Evolutionary conservation across 2,797 vertebrate species (phyloP).

Genomic region (Geotrypetes seraphini): DNA sequence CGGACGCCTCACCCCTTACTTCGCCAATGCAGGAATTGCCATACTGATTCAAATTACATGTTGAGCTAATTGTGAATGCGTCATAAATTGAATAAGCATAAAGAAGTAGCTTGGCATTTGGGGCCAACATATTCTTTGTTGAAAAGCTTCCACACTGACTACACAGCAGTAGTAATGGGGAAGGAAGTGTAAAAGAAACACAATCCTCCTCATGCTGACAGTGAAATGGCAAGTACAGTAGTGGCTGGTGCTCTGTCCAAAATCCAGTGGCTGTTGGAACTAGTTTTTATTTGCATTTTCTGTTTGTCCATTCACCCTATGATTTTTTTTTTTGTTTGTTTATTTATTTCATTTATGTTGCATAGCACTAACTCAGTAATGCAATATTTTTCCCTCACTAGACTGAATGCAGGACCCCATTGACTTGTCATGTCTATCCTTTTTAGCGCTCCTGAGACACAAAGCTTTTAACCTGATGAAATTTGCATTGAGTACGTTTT

Average conservation of each 20-base stretch:
- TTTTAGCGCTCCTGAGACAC: slow-evolving; percentile 49
- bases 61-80: no score
- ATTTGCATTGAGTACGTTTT: slow-evolving; percentile 44
- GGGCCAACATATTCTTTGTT: neutral
- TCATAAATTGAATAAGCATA: no score
- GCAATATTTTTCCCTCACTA: slow-evolving; percentile 42
- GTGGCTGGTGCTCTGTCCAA: neutral
- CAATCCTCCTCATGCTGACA: no score
- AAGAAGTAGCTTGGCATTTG: neutral
- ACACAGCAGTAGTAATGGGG: neutral
- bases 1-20: no score
- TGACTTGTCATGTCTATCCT: slow-evolving; percentile 24
- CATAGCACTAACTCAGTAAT: slow-evolving; percentile 27
- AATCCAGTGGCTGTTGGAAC: slow-evolving; percentile 47
- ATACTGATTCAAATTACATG: no score
- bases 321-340: no score
- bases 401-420: slow-evolving; percentile 24
- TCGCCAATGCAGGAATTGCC: no score
- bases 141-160: neutral
- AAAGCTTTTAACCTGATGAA: slow-evolving; percentile 49
- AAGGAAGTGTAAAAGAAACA: neutral
- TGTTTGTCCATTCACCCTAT: slow-evolving; percentile 35
- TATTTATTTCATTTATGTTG: slow-evolving; percentile 28
- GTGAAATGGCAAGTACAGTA: neutral
- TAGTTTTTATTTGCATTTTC: slow-evolving; percentile 42